Evolutionary conservation across 2,888 invertebrate genomes (phyloP).

Genomic region (Crioceris asparagi): DNA sequence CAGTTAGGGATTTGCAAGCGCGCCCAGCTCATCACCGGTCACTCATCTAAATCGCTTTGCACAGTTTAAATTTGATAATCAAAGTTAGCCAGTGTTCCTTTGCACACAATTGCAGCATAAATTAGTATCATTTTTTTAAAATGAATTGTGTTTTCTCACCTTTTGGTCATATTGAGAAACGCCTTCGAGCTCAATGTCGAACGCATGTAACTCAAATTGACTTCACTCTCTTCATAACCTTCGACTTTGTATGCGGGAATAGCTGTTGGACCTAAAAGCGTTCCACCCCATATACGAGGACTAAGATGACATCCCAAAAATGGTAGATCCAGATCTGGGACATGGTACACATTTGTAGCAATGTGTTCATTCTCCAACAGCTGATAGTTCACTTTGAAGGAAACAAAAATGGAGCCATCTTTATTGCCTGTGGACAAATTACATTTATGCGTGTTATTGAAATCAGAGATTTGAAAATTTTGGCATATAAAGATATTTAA

Average conservation of each 20-base stretch:
- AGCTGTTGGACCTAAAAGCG: conserved; percentile 93
- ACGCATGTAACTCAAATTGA: conserved; percentile 55
- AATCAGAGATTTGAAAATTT: too few species aligned
- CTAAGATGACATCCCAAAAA: conserved; percentile 95
- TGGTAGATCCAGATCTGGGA: conserved; percentile 93
- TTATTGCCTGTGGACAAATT: too few species aligned
- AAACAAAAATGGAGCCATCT: conserved; percentile 49
- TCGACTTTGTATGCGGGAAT: conserved; percentile 85
- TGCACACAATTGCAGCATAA: too few species aligned
- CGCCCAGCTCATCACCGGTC: too few species aligned
- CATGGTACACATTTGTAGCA: conserved; percentile 88
- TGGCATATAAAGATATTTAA: too few species aligned
- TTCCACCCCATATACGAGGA: conserved; percentile 77
- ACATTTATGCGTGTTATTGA: too few species aligned
- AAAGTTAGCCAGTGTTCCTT: too few species aligned
- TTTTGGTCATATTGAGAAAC: conserved; percentile 67
- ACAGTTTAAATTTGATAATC: too few species aligned
- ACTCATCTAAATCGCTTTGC: too few species aligned
- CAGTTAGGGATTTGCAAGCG: too few species aligned
- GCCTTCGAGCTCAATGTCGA: conserved; percentile 59
- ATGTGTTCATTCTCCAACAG: conserved; percentile 66
- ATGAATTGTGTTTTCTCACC: too few species aligned
- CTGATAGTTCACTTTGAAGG: conserved; percentile 90
- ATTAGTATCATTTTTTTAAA: too few species aligned
- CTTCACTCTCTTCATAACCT: conserved; percentile 56